A percentile compares a stretch with the other conserved stretches of the same genome.
phyloP scores from a whole-genome alignment of 2,113 vertebrate species.

The Agapornis roseicollis region DNA sequence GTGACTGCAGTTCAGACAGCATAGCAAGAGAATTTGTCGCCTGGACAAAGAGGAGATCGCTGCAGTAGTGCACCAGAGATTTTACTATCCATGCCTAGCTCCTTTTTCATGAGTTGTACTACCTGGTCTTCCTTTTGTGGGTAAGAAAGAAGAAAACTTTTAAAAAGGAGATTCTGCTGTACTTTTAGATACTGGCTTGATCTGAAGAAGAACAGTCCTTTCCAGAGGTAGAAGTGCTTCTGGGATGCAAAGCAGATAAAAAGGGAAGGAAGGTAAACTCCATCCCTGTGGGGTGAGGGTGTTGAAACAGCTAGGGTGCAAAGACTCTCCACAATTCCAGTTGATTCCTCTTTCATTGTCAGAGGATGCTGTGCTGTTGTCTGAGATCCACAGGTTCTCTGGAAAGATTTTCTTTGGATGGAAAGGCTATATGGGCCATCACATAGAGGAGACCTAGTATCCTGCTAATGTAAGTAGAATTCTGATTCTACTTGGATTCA shows the following conservation, averaged over 20 bases:
- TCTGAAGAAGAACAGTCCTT: not conserved
- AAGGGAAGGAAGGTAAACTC: not conserved
- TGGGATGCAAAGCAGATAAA: not conserved
- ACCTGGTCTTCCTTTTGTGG: not conserved
- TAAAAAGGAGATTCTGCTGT: not conserved
- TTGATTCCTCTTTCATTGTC: not conserved
- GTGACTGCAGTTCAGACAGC: not conserved
- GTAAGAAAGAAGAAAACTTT: not conserved
- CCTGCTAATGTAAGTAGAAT: not conserved
- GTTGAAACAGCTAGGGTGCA: not conserved
- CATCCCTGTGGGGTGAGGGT: not conserved
- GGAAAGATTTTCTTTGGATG: not conserved
- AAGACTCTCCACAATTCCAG: not conserved
- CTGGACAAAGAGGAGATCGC: not conserved
- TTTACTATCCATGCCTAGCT: not conserved
- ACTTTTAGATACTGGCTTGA: not conserved
- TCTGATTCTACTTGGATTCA: not conserved
- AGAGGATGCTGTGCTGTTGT: not conserved
- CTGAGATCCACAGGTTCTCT: not conserved
- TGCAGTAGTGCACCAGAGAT: not conserved
- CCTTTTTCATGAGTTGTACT: not conserved
- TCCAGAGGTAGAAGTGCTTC: not conserved
- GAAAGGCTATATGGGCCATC: not conserved
- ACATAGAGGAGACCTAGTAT: not conserved
- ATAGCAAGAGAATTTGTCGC: not conserved